Conservation (phyloP, 1,140 invertebrate species). For the Platorchestia sp. region DNA sequence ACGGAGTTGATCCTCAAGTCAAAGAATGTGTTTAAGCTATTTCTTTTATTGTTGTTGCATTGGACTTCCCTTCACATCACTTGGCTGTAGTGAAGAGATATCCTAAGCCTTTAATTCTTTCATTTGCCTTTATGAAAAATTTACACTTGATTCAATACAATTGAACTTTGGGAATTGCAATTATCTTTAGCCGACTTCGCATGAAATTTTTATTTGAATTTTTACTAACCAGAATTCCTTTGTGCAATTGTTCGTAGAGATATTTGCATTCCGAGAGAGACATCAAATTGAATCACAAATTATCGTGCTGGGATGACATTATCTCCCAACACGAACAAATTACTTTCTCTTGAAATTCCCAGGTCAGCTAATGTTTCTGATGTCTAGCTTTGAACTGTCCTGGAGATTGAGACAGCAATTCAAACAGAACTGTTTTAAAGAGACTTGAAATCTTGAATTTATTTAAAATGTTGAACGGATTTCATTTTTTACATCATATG, state of each 20-base stretch:
- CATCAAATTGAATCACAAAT: background rate
- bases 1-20: no score
- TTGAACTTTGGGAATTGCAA: background rate
- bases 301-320: background rate
- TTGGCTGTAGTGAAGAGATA: no score
- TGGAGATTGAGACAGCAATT: background rate
- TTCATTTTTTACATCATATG: background rate
- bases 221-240: background rate
- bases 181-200: background rate
- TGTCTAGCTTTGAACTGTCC: no score
- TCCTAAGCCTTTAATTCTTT: no score
- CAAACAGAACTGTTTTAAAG: background rate
- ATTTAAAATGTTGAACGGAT: background rate
- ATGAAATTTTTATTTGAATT: background rate
- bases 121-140: no score
- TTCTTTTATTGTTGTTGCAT: no score
- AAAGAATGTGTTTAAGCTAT: no score
- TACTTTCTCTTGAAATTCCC: background rate
- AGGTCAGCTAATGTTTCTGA: background rate
- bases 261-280: no score
- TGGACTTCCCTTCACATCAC: no score
- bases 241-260: no score
- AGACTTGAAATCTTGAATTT: background rate
- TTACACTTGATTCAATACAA: background rate
- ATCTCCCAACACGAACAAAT: background rate